Base-by-base conservation (phyloP, 2,797 vertebrate species). In the Pseudochaenichthys georgianus region DNA sequence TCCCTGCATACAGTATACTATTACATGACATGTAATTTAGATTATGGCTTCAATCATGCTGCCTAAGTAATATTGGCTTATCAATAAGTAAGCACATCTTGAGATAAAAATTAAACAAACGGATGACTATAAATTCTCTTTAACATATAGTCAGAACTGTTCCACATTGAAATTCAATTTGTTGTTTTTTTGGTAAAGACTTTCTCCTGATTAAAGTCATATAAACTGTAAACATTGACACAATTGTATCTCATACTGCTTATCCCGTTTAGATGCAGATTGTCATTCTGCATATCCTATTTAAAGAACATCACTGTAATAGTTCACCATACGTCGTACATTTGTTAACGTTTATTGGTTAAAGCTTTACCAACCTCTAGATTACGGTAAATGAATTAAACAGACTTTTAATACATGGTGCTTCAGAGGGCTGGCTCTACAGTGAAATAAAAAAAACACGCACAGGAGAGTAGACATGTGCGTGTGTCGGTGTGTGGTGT, bases 221-320 rank as follows among this genome's bases (percentile, higher is more conserved):
- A 31, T 38, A 52, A 60, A 68, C 6, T 31, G 23, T 41, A 28
- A 42, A 1, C 51, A 17, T 28, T 28, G 12, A 52, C n/a, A 31
- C 11, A 52, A n/a, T 38, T 3, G 16, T 12, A 46, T 43, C 7
- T 48, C 11, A 54, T 10, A 42, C 10, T 9, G 48, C 23, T 15
- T 15, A 55, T 60, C 23, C 16, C 45, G 13, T 58, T 50, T 45
- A 62, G 17, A 51, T 69, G 21, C 17, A 61, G 28, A 73, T 50
- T 28, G 15, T 68, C 41, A 58, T 70, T 61, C 15, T 50, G 54
- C 31, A 28, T 13, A 74, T 86, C 38, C 51, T 68, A 81, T 87
- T 85, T 10, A 78, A 57, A 68, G 52, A 63, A 28, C 38, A 59
- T 38, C 17, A 31, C 60, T 70, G 43, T 74, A 57, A 82, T 83